phyloP scores from a whole-genome alignment of 1,140 invertebrate genomes.

The Orius laevigatus region DNA sequence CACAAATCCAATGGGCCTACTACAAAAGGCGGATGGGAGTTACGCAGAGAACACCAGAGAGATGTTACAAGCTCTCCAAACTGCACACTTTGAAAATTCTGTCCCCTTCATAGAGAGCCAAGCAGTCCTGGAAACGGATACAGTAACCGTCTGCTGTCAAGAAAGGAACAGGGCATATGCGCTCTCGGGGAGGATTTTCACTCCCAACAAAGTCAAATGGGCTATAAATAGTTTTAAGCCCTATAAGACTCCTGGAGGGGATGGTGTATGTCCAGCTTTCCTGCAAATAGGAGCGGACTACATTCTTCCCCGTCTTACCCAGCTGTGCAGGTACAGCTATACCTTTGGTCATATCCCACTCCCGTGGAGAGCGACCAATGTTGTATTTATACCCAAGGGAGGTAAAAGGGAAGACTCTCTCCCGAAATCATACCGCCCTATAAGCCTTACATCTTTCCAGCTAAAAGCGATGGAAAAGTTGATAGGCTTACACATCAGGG shows the following conservation, averaged over 20 bases:
- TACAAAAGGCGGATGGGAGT: not conserved
- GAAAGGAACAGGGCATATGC: not conserved
- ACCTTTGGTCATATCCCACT: constrained; percentile 11
- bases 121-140: not conserved
- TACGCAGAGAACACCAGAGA: not conserved
- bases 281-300: constrained; percentile 14
- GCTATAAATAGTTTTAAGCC: constrained; percentile 18
- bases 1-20: not conserved
- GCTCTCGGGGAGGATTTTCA: constrained; percentile 7
- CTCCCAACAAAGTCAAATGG: constrained; percentile 14
- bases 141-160: not conserved
- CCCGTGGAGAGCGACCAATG: constrained; percentile 7
- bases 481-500: constrained; percentile 6
- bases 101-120: not conserved
- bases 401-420: constrained; percentile 8
- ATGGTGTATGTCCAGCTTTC: constrained; percentile 17
- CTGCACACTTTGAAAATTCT: not conserved
- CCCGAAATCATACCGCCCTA: constrained; percentile 13
- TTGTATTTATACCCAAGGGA: constrained; percentile 18
- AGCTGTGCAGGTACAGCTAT: constrained; percentile 6
- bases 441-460: constrained; percentile 14
- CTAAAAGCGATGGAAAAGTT: constrained; percentile 13
- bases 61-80: not conserved
- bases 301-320: not conserved
- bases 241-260: constrained; percentile 18